These are phyloP conservation scores for Papilio polytes DNA, from an alignment of 1,140 invertebrate genomes.

Conservation along the genomic window DNA sequence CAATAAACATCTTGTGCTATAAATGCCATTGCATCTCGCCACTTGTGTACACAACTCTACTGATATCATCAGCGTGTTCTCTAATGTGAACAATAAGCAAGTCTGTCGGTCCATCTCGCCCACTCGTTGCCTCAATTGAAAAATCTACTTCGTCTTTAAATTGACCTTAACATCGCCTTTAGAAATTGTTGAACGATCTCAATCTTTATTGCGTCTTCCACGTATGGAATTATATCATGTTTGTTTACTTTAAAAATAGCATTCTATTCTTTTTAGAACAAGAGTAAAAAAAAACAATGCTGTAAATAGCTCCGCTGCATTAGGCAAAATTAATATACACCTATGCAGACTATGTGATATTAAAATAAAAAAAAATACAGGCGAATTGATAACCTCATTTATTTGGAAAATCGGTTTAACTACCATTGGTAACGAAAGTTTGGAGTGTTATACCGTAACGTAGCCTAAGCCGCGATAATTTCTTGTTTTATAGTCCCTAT, in stretches of 20 bases:
- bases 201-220: slow-evolving; percentile 19
- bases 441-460: too few species aligned
- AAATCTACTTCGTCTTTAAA: slow-evolving; percentile 61
- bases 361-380: too few species aligned
- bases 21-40: slow-evolving; percentile 16
- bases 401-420: too few species aligned
- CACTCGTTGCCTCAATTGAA: slow-evolving; percentile 74
- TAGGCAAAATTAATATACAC: too few species aligned
- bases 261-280: not conserved
- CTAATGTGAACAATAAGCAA: slow-evolving; percentile 68
- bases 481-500: too few species aligned
- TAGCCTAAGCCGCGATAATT: too few species aligned
- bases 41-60: slow-evolving; percentile 41
- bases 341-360: too few species aligned
- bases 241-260: slow-evolving; percentile 17
- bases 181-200: slow-evolving; percentile 20
- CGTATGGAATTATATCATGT: not conserved
- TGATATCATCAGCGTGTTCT: slow-evolving; percentile 58
- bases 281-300: not conserved
- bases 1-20: slow-evolving; percentile 33
- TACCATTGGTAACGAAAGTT: too few species aligned
- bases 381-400: too few species aligned
- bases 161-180: slow-evolving; percentile 65
- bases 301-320: not conserved
- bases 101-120: slow-evolving; percentile 56